These are phyloP conservation scores for Chrysaora quinquecirrha DNA, from an alignment of 30 jellyfish, hydroid and myxozoan genomes.

Conservation along the genomic window DNA sequence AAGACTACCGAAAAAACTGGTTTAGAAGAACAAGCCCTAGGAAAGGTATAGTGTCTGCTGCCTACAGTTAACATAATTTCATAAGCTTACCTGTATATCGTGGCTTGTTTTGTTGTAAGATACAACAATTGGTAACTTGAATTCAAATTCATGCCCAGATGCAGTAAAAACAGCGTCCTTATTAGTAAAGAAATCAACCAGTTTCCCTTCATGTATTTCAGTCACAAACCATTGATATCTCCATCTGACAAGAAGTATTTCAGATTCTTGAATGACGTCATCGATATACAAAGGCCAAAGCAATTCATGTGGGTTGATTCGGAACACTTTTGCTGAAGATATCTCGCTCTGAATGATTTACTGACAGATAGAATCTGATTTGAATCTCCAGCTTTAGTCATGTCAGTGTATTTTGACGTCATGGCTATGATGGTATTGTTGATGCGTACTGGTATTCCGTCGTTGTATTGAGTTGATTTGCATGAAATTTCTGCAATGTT, in stretches of 20 bases:
- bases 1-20: too few relatives aligned
- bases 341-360: slow-evolving; percentile 8
- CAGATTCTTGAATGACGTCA: slow-evolving; percentile 13
- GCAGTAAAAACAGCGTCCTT: background rate
- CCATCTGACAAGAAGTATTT: slow-evolving; percentile 7
- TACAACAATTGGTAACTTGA: slow-evolving; percentile 27
- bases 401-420: background rate
- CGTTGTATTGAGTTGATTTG: slow-evolving; percentile 8
- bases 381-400: slow-evolving; percentile 6
- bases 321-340: slow-evolving; percentile 8
- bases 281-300: slow-evolving; percentile 30
- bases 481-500: slow-evolving; percentile 10
- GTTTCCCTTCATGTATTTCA: slow-evolving; percentile 7
- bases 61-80: too few relatives aligned
- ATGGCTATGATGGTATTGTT: background rate
- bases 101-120: slow-evolving; percentile 9
- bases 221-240: slow-evolving; percentile 13
- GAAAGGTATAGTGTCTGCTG: too few relatives aligned
- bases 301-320: slow-evolving; percentile 25
- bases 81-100: slow-evolving; percentile 34
- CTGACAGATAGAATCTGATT: slow-evolving; percentile 8
- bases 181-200: slow-evolving; percentile 1
- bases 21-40: too few relatives aligned
- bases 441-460: background rate
- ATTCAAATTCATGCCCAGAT: slow-evolving; percentile 13